Evolutionary conservation across 2,113 vertebrate species (phyloP).

Genomic region (Lophotis ruficrista): DNA sequence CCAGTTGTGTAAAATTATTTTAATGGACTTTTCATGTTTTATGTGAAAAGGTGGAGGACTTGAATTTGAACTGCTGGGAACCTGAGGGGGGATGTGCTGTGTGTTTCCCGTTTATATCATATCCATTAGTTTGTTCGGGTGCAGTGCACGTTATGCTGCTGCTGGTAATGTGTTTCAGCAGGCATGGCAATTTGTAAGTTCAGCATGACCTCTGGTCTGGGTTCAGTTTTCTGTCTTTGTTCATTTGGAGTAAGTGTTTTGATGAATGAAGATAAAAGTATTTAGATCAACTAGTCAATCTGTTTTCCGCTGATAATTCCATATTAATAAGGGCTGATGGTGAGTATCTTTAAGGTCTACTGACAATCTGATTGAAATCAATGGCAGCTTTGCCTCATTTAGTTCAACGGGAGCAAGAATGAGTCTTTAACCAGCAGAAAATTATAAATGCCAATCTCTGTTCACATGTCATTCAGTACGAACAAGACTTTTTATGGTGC

Average conservation of each 20-base stretch:
- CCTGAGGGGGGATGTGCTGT: neutral
- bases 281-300: constrained; percentile 55
- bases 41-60: neutral
- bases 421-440: constrained; percentile 56
- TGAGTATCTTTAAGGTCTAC: constrained; percentile 42
- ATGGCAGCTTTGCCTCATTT: constrained; percentile 61
- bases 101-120: neutral
- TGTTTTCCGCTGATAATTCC: constrained; percentile 60
- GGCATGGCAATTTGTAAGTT: constrained; percentile 36
- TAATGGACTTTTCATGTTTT: neutral
- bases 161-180: neutral
- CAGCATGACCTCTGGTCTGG: constrained; percentile 37
- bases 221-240: constrained; percentile 49
- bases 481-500: constrained; percentile 37
- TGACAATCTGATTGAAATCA: constrained; percentile 55
- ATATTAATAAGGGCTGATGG: constrained; percentile 56
- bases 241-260: constrained; percentile 41
- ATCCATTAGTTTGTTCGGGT: neutral
- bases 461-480: constrained; percentile 42
- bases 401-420: constrained; percentile 34
- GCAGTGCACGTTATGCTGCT: neutral
- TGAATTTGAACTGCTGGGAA: neutral
- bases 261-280: constrained; percentile 61
- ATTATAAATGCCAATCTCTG: constrained; percentile 21
- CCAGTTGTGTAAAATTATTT: neutral